These are phyloP conservation scores for Macrosiphum euphorbiae DNA, from an alignment of 2,888 invertebrate species.

Conservation along the genomic window DNA sequence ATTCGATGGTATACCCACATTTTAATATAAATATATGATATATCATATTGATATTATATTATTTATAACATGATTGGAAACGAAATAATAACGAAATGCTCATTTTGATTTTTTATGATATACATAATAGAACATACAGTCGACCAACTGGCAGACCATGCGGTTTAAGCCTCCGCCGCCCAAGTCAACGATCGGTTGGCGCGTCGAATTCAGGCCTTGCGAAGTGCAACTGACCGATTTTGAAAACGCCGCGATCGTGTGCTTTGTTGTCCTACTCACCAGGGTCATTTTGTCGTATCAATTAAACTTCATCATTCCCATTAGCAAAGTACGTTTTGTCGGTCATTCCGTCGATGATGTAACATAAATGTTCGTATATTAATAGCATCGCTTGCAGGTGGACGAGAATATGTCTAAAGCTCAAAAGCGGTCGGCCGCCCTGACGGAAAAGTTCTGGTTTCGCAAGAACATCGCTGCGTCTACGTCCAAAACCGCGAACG, in stretches of 20 bases:
- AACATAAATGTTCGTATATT: not conserved
- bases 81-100: not conserved
- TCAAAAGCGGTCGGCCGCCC: conserved; percentile 90
- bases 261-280: conserved; percentile 96
- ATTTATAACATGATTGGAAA: not conserved
- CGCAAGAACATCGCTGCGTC: conserved; percentile 81
- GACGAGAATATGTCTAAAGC: conserved; percentile 98
- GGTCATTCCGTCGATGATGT: not conserved
- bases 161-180: conserved; percentile 98
- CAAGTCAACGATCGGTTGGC: conserved; percentile 96
- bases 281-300: conserved; percentile 96
- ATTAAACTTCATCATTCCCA: conserved; percentile 95
- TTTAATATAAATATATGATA: not conserved
- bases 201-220: conserved; percentile 99
- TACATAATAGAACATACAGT: conserved; percentile 85
- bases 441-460: conserved; percentile 92
- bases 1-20: not conserved
- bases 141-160: conserved; percentile 99
- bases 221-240: conserved; percentile 99
- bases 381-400: conserved; percentile 72
- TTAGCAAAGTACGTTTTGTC: conserved; percentile 82
- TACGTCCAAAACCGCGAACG: conserved; percentile 70
- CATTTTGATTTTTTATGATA: not conserved
- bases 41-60: too few relatives aligned
- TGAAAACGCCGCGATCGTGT: conserved; percentile 98